phyloP scores from a whole-genome alignment of 2,888 invertebrate species.

The Lepeophtheirus nordmannii region DNA sequence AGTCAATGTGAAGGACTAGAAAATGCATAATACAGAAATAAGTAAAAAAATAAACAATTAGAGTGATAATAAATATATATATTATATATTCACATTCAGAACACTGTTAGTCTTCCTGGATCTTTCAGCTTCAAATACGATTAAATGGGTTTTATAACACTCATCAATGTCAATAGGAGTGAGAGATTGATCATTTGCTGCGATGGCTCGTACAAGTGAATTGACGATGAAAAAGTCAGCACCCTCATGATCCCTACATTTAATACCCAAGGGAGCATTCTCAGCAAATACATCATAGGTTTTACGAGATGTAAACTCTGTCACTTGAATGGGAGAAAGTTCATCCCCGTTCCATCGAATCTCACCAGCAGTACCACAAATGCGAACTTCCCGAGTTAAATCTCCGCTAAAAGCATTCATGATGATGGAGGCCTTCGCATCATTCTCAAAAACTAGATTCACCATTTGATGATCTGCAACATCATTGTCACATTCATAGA shows the following conservation, averaged over 20 bases:
- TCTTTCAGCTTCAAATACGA: slow-evolving; percentile 21
- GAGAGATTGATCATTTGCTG: slow-evolving; percentile 20
- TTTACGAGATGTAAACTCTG: slow-evolving; percentile 29
- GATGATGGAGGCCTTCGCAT: slow-evolving; percentile 34
- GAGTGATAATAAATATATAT: neutral
- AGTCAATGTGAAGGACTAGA: too few relatives aligned
- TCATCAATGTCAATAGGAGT: slow-evolving; percentile 22
- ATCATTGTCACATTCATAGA: slow-evolving; percentile 37
- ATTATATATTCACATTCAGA: neutral
- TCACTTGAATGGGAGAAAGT: slow-evolving; percentile 27
- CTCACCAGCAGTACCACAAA: slow-evolving; percentile 36
- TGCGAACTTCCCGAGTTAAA: slow-evolving; percentile 33
- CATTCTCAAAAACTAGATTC: slow-evolving; percentile 36
- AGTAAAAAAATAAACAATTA: neutral
- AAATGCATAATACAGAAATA: too few relatives aligned
- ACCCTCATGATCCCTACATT: slow-evolving; percentile 23
- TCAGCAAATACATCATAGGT: slow-evolving; percentile 13
- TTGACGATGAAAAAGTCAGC: slow-evolving; percentile 26
- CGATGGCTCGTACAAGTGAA: slow-evolving; percentile 23
- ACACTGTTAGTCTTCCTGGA: neutral
- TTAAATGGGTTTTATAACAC: slow-evolving; percentile 3
- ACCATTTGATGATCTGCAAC: slow-evolving; percentile 37
- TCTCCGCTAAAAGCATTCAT: slow-evolving; percentile 37
- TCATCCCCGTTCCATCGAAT: slow-evolving; percentile 29
- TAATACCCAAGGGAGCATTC: neutral